A percentile compares a stretch with the other conserved stretches of the same genome.
These are phyloP conservation scores for Linnaemya tessellans DNA, from an alignment of 2,888 invertebrate genomes.

Conservation along the genomic window DNA sequence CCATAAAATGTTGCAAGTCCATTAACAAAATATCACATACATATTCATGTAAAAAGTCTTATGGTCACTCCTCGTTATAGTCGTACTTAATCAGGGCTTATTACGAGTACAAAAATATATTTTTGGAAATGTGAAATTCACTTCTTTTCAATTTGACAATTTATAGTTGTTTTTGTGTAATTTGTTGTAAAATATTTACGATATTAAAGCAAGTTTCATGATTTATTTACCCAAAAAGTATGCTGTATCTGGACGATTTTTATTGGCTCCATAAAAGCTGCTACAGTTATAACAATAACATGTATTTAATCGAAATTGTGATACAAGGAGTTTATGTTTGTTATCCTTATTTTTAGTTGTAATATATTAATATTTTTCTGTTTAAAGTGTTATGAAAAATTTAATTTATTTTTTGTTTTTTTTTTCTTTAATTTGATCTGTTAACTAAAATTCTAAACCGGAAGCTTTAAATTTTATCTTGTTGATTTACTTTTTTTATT, in stretches of 20 bases:
- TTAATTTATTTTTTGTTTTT: background rate
- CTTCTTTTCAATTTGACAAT: background rate
- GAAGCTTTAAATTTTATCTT: background rate
- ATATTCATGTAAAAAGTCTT: background rate
- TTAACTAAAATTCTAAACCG: background rate
- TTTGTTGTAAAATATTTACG: background rate
- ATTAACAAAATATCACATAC: background rate
- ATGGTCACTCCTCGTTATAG: background rate
- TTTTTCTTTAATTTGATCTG: background rate
- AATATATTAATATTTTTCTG: background rate
- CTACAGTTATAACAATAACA: background rate
- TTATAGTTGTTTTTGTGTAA: background rate
- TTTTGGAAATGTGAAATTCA: background rate
- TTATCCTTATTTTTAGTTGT: background rate
- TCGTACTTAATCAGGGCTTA: background rate
- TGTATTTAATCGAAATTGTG: background rate
- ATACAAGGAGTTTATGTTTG: background rate
- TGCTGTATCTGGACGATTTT: conserved; percentile 6
- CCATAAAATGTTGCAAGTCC: background rate
- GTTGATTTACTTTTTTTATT: background rate
- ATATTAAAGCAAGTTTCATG: background rate
- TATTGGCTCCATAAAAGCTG: conserved; percentile 38
- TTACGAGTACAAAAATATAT: background rate
- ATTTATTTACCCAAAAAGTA: conserved; percentile 47
- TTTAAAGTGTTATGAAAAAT: background rate